Evolutionary conservation across 1,140 invertebrate species (phyloP).

Genomic region (Aphis gossypii): DNA sequence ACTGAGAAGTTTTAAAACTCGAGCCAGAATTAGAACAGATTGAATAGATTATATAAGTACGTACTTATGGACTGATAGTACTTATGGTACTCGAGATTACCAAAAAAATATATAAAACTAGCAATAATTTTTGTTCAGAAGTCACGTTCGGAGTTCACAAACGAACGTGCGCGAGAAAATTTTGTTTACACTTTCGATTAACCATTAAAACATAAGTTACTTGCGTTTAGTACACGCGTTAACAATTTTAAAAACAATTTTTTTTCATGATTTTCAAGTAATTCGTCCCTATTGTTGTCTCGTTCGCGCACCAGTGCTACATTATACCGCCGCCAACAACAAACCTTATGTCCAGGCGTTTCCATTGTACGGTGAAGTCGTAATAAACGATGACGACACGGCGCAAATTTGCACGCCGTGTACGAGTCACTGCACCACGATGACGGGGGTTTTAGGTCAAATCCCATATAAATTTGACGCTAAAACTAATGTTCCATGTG

Average conservation of each 20-base stretch:
- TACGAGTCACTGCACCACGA: not conserved
- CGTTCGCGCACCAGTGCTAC: not conserved
- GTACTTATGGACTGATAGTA: not conserved
- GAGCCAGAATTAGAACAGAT: not conserved
- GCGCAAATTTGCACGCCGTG: not conserved
- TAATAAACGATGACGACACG: not conserved
- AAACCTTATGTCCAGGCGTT: not conserved
- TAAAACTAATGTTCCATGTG: not conserved
- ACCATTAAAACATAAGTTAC: not conserved
- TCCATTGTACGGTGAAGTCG: not conserved
- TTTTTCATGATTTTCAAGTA: not conserved
- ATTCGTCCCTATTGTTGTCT: not conserved
- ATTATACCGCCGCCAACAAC: not conserved
- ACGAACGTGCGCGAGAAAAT: not conserved
- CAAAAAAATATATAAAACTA: not conserved
- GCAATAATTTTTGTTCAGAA: not conserved
- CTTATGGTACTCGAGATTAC: not conserved
- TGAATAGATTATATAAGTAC: not conserved
- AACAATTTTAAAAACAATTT: not conserved
- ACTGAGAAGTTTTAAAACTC: not conserved
- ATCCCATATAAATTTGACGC: conserved; percentile 1
- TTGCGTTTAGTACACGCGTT: not conserved
- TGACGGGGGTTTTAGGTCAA: not conserved
- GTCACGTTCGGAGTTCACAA: not conserved
- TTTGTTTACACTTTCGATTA: not conserved